These are phyloP conservation scores for Aramus guarauna DNA, from an alignment of 2,113 vertebrate genomes.

Conservation along the genomic window DNA sequence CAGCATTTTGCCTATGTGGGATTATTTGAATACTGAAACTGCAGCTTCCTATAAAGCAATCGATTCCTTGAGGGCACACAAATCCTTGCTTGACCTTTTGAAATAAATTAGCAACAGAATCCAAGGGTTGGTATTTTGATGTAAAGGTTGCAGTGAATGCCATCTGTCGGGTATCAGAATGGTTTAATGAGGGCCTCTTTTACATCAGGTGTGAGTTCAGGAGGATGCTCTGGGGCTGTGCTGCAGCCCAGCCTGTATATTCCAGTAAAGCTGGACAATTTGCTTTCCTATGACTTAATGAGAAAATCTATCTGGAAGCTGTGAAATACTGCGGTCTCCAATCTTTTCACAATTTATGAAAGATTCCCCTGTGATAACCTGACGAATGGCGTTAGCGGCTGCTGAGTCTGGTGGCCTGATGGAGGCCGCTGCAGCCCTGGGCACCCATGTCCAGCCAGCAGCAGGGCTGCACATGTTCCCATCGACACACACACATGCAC, in stretches of 20 bases:
- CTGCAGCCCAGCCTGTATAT: neutral
- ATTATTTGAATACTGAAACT: neutral
- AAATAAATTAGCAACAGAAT: conserved; percentile 56
- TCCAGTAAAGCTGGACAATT: neutral
- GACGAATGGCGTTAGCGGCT: fast-evolving
- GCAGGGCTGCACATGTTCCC: fast-evolving
- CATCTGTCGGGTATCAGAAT: neutral
- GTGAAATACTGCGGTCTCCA: neutral
- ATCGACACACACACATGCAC: neutral
- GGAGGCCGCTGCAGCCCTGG: neutral
- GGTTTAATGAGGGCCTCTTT: conserved; percentile 2
- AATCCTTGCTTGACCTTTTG: conserved; percentile 47
- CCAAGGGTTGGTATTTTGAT: conserved; percentile 20
- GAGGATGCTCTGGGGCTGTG: neutral
- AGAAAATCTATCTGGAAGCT: neutral
- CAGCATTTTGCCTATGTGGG: neutral
- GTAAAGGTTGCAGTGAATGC: conserved; percentile 58
- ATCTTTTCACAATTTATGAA: neutral
- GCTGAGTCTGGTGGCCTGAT: neutral
- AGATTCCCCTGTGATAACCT: neutral
- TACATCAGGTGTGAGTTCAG: neutral
- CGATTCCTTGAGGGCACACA: neutral
- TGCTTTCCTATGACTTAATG: neutral
- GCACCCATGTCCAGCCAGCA: neutral
- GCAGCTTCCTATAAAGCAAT: neutral